These are phyloP conservation scores for Panurus biarmicus DNA, from an alignment of 2,113 vertebrate genomes.

Conservation along the genomic window DNA sequence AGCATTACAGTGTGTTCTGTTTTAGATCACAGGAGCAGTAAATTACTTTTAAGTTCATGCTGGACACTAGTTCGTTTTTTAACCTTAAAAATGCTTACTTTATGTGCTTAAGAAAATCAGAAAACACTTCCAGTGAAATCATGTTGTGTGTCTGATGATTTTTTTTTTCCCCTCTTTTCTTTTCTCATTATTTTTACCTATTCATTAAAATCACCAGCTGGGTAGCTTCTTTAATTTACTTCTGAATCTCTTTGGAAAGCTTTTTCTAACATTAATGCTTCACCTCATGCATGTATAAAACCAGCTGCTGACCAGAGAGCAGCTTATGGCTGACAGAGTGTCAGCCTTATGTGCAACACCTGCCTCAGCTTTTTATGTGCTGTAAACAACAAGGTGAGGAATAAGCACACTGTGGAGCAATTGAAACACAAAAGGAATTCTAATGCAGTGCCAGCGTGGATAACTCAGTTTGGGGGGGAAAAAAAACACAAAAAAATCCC, in stretches of 20 bases:
- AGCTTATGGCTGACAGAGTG: slow-evolving; percentile 23
- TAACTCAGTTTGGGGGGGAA: background rate
- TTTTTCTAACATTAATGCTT: slow-evolving; percentile 1
- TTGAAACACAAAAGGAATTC: background rate
- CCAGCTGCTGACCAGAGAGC: slow-evolving; percentile 6
- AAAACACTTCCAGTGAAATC: background rate
- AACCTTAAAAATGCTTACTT: background rate
- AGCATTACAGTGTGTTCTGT: background rate
- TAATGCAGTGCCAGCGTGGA: background rate
- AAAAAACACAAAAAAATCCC: too few relatives aligned
- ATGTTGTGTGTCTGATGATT: background rate
- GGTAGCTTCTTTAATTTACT: slow-evolving; percentile 29
- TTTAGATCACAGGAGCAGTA: slow-evolving; percentile 5
- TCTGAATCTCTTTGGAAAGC: background rate
- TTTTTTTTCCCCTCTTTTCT: background rate
- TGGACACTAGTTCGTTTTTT: background rate
- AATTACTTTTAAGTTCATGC: slow-evolving; percentile 2
- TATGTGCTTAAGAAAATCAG: background rate
- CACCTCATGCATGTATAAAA: background rate
- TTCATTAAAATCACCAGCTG: slow-evolving; percentile 31
- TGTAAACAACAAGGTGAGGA: slow-evolving; percentile 36
- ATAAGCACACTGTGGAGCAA: background rate
- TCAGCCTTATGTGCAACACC: slow-evolving; percentile 25
- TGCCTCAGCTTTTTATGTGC: background rate
- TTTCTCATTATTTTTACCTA: slow-evolving; percentile 11